A percentile compares a stretch with the other conserved stretches of the same genome.
Conservation (phyloP, 2,113 vertebrate genomes). For the Ornithorhynchus anatinus region DNA sequence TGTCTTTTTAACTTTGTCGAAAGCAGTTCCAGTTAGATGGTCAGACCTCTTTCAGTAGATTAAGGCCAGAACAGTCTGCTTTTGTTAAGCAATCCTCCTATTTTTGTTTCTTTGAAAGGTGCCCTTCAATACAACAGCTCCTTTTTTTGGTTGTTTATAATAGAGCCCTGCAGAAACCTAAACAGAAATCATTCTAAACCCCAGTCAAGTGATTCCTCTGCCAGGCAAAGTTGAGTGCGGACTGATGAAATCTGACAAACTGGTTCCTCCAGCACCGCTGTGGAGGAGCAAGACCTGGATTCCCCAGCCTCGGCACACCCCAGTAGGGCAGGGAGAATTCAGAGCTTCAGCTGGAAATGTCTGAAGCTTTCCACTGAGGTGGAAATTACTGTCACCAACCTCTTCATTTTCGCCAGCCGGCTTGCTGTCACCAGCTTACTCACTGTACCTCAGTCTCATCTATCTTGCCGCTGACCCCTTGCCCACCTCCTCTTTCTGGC, state of each 20-base stretch:
- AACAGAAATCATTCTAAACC: conserved; percentile 44
- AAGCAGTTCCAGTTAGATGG: conserved; percentile 24
- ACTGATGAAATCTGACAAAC: conserved; percentile 36
- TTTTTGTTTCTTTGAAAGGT: conserved; percentile 43
- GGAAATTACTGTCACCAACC: too few relatives aligned
- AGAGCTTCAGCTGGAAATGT: too few relatives aligned
- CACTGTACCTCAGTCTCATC: too few relatives aligned
- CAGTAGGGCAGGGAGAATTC: too few relatives aligned
- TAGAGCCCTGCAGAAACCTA: conserved; percentile 26
- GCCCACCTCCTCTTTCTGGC: too few relatives aligned
- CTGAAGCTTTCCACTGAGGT: too few relatives aligned
- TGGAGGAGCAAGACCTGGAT: neutral
- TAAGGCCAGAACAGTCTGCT: conserved; percentile 20
- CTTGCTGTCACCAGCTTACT: too few relatives aligned
- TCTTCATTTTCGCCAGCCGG: too few relatives aligned
- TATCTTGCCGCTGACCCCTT: too few relatives aligned
- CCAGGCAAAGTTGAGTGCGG: conserved; percentile 32
- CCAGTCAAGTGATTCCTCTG: conserved; percentile 19
- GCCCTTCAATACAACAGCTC: conserved; percentile 20
- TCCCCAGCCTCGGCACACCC: neutral
- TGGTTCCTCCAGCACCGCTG: conserved; percentile 35
- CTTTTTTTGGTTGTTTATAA: conserved; percentile 49
- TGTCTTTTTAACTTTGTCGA: conserved; percentile 36
- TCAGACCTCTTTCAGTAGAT: conserved; percentile 25
- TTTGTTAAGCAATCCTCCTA: conserved; percentile 34